Base-by-base conservation (phyloP, 2,797 vertebrate species). In the Nannoperca australis region DNA sequence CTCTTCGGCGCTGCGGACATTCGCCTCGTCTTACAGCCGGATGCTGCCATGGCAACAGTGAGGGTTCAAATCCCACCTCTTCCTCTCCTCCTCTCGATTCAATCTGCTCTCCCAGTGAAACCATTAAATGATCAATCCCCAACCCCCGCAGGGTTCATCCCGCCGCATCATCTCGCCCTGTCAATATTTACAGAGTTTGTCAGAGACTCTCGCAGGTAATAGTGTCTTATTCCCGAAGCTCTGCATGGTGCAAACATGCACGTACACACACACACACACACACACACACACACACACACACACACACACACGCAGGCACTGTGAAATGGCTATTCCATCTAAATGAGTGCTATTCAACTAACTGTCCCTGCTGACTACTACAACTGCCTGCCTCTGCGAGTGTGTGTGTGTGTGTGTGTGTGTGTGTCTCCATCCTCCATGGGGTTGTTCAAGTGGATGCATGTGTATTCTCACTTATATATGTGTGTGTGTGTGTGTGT, bases 181-280 rank as follows among this genome's bases (percentile, higher is more conserved):
- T 91, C 90, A 93, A 92, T 93, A 91, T 93, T 93, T 92, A 92
- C 90, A 73, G 77, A 90, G 88, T 79, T 88, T 84, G 83, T 83
- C 78, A 89, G 72, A 72, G 84, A 90, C 85, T 88, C 78, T 83
- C 82, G 62, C 88, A 89, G 85, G 91, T 90, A 90, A 92, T 90
- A 91, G 91, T 88, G 85, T 92, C 82, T 88, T 86, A 90, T 88
- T 91, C 89, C 88, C 87, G 79, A 76, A 87, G 85, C 88, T 64
- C 79, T 54, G 68, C 65, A 63, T 34, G 55, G 47, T 72, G 73
- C 68, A 71, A 42, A 22, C 78, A 76, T 8, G 7, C 56, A 51
- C 44, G 20, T 44, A 42, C 77, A 73, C n/a, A n/a, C n/a, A n/a
- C n/a, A n/a, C n/a, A n/a, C n/a, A n/a, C n/a, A n/a, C n/a, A n/a